phyloP scores from a whole-genome alignment of 2,113 vertebrate genomes.

The Otolemur garnettii region DNA sequence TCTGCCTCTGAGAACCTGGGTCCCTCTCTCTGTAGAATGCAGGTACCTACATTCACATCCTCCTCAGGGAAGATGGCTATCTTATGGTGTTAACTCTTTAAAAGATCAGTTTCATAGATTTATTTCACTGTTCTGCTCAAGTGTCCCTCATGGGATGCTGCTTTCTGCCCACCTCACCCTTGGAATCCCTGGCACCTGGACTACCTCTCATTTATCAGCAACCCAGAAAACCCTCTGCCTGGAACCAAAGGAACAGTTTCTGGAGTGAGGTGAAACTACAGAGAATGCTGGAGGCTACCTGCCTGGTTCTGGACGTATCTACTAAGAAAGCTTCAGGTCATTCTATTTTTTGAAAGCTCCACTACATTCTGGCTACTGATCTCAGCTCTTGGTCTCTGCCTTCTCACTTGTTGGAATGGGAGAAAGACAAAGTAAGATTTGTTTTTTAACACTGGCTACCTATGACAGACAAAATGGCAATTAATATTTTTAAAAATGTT shows the following conservation, averaged over 20 bases:
- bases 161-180: not conserved
- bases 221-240: not conserved
- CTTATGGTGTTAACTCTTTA: too few relatives aligned
- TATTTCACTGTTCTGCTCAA: too few relatives aligned
- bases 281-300: accelerated
- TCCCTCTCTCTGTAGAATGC: not conserved
- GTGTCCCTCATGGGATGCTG: not conserved
- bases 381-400: not conserved
- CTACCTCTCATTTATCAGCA: not conserved
- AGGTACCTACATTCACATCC: not conserved
- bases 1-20: not conserved
- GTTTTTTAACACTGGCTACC: not conserved
- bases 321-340: not conserved
- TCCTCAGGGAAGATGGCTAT: too few relatives aligned
- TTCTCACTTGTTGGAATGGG: not conserved
- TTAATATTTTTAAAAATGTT: not conserved
- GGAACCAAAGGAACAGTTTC: not conserved
- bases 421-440: not conserved
- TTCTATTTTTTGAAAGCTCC: not conserved
- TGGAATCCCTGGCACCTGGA: not conserved
- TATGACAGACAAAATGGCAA: not conserved
- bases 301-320: not conserved
- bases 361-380: not conserved
- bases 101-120: too few relatives aligned
- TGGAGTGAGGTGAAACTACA: accelerated